Base-by-base conservation (phyloP, 2,888 invertebrate genomes). In the Drosophila prostipennis region DNA sequence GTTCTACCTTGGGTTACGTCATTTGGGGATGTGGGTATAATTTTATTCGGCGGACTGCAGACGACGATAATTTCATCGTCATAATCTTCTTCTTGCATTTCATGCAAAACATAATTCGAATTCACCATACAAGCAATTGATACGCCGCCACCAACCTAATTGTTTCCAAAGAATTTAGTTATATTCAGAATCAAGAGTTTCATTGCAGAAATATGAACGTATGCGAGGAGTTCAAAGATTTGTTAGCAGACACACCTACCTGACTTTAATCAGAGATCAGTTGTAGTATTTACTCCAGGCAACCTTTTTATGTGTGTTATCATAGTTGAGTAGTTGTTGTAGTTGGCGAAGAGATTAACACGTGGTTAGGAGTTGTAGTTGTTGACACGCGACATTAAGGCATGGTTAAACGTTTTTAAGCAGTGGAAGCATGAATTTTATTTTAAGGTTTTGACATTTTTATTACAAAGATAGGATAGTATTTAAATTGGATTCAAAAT, bases 221-320 rank as follows among this genome's bases (percentile, higher is more conserved):
- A 29, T 29, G 29, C 53, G 29, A 29, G 37, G n/a, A 19, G 16
- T 26, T 29, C 13, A 14, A 19, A 42, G 54, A 58, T 51, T 39
- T 42, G 40, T 51, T 19, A 37, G 64, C 43, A 48, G 45, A 63
- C 51, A 19, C 75, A 90, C 91, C 89, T 88, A 91, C 90, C 91
- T 90, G 87, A 78, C 80, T 84, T 80, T 79, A 80, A 80, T 87
- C 86, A 87, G 85, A 90, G 91, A 91, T 91, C 91, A 91, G 91
- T 91, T 91, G 91, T 91, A 91, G 91, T 89, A 91, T 89, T 91
- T 91, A 89, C 91, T 91, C 91, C 91, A 91, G 91, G 91, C 91
- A 89, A 91, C 91, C 91, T 91, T 91, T 90, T 85, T 87, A 80
- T 87, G 59, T 90, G 87, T 89, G 86, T 77, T 79, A 56, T 85